Evolutionary conservation across 2,113 vertebrate species (phyloP).

Genomic region (Gambusia affinis): DNA sequence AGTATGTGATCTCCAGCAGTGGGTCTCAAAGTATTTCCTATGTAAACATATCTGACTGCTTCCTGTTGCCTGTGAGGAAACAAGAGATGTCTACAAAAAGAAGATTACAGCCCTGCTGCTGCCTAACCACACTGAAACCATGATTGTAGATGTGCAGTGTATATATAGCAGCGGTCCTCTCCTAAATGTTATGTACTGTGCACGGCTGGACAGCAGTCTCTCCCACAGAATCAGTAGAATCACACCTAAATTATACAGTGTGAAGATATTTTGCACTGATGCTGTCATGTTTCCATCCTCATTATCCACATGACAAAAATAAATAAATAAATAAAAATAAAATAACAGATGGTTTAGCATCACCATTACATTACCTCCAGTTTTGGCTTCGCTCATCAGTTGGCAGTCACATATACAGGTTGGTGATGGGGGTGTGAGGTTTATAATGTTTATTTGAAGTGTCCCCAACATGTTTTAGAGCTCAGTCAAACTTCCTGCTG

Average conservation of each 20-base stretch:
- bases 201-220: slow-evolving; percentile 52
- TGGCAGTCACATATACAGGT: slow-evolving; percentile 19
- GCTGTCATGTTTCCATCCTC: slow-evolving; percentile 21
- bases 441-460: slow-evolving; percentile 14
- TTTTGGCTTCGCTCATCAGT: slow-evolving; percentile 30
- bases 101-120: slow-evolving; percentile 70
- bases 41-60: slow-evolving; percentile 54
- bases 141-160: slow-evolving; percentile 76
- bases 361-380: slow-evolving; percentile 26
- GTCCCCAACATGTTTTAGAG: slow-evolving; percentile 25
- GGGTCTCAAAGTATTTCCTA: slow-evolving; percentile 38
- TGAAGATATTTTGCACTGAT: slow-evolving; percentile 26
- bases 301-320: slow-evolving; percentile 2
- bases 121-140: slow-evolving; percentile 70
- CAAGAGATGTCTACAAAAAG: slow-evolving; percentile 37
- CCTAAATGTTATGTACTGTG: slow-evolving; percentile 64
- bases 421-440: slow-evolving; percentile 6
- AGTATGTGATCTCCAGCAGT: background rate
- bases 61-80: slow-evolving; percentile 45
- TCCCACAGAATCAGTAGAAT: slow-evolving; percentile 43
- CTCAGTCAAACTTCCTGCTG: slow-evolving; percentile 30
- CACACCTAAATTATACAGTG: slow-evolving; percentile 60
- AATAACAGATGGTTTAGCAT: background rate
- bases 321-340: background rate
- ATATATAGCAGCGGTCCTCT: slow-evolving; percentile 75